Percentiles rank a stretch among this genome's conserved stretches.
Evolutionary conservation across 2,113 vertebrate genomes (phyloP).

Genomic region (Anthoscopus minutus): DNA sequence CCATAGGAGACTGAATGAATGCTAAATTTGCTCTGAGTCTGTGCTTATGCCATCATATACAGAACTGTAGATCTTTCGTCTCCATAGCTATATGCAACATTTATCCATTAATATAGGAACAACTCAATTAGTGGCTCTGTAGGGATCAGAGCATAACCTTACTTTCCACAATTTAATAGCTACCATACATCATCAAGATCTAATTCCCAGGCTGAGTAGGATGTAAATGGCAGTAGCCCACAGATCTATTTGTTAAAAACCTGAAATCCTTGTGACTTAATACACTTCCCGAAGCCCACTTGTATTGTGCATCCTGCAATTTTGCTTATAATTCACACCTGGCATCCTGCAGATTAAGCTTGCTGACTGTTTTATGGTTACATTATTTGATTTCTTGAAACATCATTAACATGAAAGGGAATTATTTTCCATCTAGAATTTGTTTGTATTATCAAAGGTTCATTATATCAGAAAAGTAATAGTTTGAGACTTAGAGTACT

Average conservation of each 20-base stretch:
- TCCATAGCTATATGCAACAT: slow-evolving; percentile 46
- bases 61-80: slow-evolving; percentile 8
- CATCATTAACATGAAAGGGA: slow-evolving; percentile 24
- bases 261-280: slow-evolving; percentile 33
- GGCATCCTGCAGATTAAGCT: slow-evolving; percentile 25
- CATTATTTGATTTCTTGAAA: slow-evolving; percentile 57
- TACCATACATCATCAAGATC: slow-evolving; percentile 60
- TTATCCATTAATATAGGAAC: slow-evolving; percentile 66
- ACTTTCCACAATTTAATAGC: slow-evolving; percentile 59
- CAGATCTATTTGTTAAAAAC: slow-evolving; percentile 19
- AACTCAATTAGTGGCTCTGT: slow-evolving; percentile 67
- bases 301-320: neutral
- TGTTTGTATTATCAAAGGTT: slow-evolving; percentile 23
- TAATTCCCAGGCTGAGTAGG: slow-evolving; percentile 59
- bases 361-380: slow-evolving; percentile 1
- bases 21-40: slow-evolving; percentile 34
- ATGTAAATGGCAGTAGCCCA: slow-evolving; percentile 48
- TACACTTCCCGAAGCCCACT: neutral
- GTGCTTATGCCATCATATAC: neutral
- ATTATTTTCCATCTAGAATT: slow-evolving; percentile 26
- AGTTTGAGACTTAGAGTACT: neutral
- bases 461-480: neutral
- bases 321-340: slow-evolving; percentile 29
- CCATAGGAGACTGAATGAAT: slow-evolving; percentile 25
- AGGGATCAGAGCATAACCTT: slow-evolving; percentile 43